Conservation (phyloP, 2,888 invertebrate genomes). For the Eupeodes luniger region DNA sequence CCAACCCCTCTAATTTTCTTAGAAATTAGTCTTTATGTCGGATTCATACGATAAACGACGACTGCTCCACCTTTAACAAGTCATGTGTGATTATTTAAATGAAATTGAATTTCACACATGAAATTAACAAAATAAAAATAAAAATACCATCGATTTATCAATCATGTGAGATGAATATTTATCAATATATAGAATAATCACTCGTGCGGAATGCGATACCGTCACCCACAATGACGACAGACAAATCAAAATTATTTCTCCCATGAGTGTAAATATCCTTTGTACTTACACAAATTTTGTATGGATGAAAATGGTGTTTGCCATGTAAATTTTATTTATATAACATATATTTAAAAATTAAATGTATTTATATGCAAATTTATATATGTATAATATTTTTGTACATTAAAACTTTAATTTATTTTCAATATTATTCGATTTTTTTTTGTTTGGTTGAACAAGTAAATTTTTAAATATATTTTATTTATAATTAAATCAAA, state of each 20-base stretch:
- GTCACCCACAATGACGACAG: neutral
- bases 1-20: neutral
- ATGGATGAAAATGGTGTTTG: neutral
- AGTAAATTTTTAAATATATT: no score
- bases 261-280: neutral
- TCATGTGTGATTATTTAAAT: neutral
- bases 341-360: no score
- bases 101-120: neutral
- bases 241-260: slow-evolving; percentile 3
- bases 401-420: neutral
- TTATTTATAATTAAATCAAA: no score
- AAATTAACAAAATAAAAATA: neutral
- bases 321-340: neutral
- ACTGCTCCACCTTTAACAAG: neutral
- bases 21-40: neutral
- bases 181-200: neutral
- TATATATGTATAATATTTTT: no score
- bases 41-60: no score
- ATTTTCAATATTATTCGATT: neutral
- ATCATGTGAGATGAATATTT: neutral
- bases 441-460: neutral
- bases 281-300: neutral
- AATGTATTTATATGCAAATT: neutral
- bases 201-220: neutral
- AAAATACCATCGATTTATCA: neutral